Conservation (phyloP, 2,113 vertebrate genomes). For the Scytalopus superciliaris region DNA sequence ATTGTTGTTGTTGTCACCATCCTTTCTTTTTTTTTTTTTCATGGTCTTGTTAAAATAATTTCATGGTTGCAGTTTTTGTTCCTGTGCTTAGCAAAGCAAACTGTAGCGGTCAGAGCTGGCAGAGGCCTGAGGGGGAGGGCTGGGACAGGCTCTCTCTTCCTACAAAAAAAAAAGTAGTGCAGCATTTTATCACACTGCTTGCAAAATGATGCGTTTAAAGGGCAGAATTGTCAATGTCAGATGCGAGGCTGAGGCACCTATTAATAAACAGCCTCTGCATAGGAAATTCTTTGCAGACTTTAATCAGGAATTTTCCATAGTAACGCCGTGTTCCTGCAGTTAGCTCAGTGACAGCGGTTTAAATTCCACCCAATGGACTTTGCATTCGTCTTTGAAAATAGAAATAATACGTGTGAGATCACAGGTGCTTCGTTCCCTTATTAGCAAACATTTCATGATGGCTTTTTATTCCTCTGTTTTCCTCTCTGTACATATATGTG, state of each 20-base stretch:
- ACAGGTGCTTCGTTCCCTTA: slow-evolving; percentile 35
- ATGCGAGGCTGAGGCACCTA: slow-evolving; percentile 52
- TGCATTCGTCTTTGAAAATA: slow-evolving; percentile 40
- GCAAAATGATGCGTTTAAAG: slow-evolving; percentile 67
- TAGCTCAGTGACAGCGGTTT: slow-evolving; percentile 53
- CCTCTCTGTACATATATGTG: not conserved
- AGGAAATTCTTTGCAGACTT: slow-evolving; percentile 70
- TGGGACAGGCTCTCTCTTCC: slow-evolving; percentile 9
- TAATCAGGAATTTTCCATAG: slow-evolving; percentile 77
- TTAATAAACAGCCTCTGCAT: slow-evolving; percentile 73
- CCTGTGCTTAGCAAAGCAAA: slow-evolving; percentile 68
- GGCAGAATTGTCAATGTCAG: slow-evolving; percentile 70
- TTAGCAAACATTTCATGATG: slow-evolving; percentile 4
- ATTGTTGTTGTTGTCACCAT: slow-evolving; percentile 19
- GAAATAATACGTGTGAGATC: slow-evolving; percentile 57
- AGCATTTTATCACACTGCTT: slow-evolving; percentile 61
- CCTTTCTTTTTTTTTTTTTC: slow-evolving; percentile 9
- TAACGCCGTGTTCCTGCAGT: slow-evolving; percentile 62
- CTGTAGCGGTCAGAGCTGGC: slow-evolving; percentile 26
- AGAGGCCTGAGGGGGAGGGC: slow-evolving; percentile 30
- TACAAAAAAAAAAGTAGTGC: not conserved
- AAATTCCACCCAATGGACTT: slow-evolving; percentile 66
- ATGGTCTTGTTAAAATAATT: slow-evolving; percentile 75
- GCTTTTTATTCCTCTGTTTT: not conserved
- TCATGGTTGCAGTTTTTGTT: slow-evolving; percentile 71